Percentiles rank a stretch among this genome's conserved stretches.
These are phyloP conservation scores for Acanthurus lineatus DNA, from an alignment of 2,797 vertebrate genomes.

Conservation along the genomic window DNA sequence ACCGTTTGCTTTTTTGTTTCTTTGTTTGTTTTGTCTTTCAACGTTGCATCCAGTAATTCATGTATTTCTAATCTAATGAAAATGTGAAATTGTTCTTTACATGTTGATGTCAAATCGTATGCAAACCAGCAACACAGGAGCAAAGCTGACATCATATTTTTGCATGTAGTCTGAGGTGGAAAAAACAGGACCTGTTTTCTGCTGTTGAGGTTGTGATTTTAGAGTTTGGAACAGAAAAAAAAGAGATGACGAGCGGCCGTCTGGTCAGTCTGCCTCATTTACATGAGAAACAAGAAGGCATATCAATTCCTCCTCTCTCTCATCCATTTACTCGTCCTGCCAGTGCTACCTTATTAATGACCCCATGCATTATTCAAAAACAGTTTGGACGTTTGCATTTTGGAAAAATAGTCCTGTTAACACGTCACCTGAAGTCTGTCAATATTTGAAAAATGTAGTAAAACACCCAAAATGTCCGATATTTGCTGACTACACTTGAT, in stretches of 20 bases:
- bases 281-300: conserved; percentile 77
- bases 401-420: conserved; percentile 46
- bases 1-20: conserved; percentile 21
- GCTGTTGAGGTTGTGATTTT: conserved; percentile 58
- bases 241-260: conserved; percentile 60
- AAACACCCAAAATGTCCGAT: conserved; percentile 40
- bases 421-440: conserved; percentile 45
- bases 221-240: conserved; percentile 58
- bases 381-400: conserved; percentile 67
- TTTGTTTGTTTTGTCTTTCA: conserved; percentile 2
- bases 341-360: conserved; percentile 75
- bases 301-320: conserved; percentile 67
- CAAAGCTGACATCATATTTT: conserved; percentile 38
- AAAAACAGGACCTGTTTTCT: conserved; percentile 26
- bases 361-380: conserved; percentile 78
- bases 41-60: conserved; percentile 12
- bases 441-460: conserved; percentile 58
- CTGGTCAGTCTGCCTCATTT: conserved; percentile 82
- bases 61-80: conserved; percentile 34
- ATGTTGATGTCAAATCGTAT: conserved; percentile 20
- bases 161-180: conserved; percentile 30
- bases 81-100: conserved; percentile 38
- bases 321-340: conserved; percentile 70
- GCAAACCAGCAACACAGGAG: conserved; percentile 25
- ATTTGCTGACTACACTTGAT: conserved; percentile 34